Conservation (phyloP, 2,888 invertebrate species). For the Caprella mutica region DNA sequence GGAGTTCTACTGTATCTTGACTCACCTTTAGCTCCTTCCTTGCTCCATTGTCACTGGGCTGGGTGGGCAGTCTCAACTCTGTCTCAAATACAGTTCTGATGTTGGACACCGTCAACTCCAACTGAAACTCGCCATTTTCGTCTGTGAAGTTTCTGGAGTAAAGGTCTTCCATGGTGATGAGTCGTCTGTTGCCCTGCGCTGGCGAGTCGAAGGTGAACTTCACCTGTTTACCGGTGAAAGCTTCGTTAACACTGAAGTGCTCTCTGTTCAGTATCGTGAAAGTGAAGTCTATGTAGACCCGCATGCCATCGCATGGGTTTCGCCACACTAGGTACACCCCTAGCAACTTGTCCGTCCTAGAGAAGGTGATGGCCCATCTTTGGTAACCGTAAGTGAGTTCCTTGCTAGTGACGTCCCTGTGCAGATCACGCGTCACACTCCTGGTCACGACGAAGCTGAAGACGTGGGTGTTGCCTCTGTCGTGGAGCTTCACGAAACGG, state of each 20-base stretch:
- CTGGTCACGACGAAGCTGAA: slow-evolving; percentile 72
- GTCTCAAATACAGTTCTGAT: slow-evolving; percentile 62
- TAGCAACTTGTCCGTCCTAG: slow-evolving; percentile 60
- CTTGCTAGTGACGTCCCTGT: slow-evolving; percentile 67
- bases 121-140: slow-evolving; percentile 65
- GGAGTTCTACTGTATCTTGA: too few relatives aligned
- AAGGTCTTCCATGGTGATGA: slow-evolving; percentile 58
- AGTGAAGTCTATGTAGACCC: slow-evolving; percentile 66
- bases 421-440: slow-evolving; percentile 62
- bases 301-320: slow-evolving; percentile 60
- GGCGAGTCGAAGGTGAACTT: slow-evolving; percentile 40
- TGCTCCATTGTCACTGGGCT: slow-evolving; percentile 42
- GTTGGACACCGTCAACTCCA: slow-evolving; percentile 64
- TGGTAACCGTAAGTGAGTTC: slow-evolving; percentile 71
- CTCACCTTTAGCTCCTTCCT: slow-evolving; percentile 17
- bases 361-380: slow-evolving; percentile 69
- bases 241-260: slow-evolving; percentile 70
- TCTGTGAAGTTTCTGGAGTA: slow-evolving; percentile 61
- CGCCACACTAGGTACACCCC: slow-evolving; percentile 68
- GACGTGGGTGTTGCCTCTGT: slow-evolving; percentile 68
- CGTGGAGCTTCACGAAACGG: slow-evolving; percentile 68
- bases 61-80: slow-evolving; percentile 51
- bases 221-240: slow-evolving; percentile 64
- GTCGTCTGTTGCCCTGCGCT: slow-evolving; percentile 60
- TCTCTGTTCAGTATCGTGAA: slow-evolving; percentile 68